Evolutionary conservation across 2,113 vertebrate genomes (phyloP), one percentile per base, ranked within the genome.

Genomic region (Rafetus swinhoei): DNA sequence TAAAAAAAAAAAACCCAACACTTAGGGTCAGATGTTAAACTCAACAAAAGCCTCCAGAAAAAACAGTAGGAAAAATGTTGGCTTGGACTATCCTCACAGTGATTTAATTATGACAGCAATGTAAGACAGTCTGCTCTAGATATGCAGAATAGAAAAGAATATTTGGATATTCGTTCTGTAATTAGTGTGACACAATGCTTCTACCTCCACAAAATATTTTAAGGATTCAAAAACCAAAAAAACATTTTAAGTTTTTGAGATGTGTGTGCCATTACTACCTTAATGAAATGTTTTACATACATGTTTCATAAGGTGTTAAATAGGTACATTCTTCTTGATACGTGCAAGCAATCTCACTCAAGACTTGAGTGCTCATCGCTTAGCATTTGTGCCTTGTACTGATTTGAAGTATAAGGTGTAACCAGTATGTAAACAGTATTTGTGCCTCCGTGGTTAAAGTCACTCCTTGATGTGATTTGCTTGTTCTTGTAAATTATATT

Each of bases 1-100:
- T 29, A 59, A 86, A 65, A 87, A 2, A n/a, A 91, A 90, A 45
- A 25, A 39, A 45, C 45, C 45, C 45, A 45, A 45, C 84, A 62
- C 62, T 92, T 84, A 62, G 84, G 65, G 88, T 95, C 62, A 35
- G 87, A 32, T 52, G 93, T 95, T 84, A 39, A 4, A 24, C 57
- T 54, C 85, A 62, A 74, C 57, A 27, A 22, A 86, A 93, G 81
- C 69, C 11, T 85, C 25, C 5, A 8, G 84, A 18, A 56, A 35
- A 84, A 27, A 16, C 9, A 2, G 57, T 0, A 3, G 11, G 59
- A 54, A 85, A 76, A 12, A 82, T 32, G 29, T 81, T 79, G 32
- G 1, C 27, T 11, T 53, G 72, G 65, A 81, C 74, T 77, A 22
- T 82, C 96, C 80, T n/a, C 56, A 1, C n/a, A 57, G 55, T 74